Evolutionary conservation across 2,888 invertebrate species (phyloP).

Genomic region (Cephus runcator): DNA sequence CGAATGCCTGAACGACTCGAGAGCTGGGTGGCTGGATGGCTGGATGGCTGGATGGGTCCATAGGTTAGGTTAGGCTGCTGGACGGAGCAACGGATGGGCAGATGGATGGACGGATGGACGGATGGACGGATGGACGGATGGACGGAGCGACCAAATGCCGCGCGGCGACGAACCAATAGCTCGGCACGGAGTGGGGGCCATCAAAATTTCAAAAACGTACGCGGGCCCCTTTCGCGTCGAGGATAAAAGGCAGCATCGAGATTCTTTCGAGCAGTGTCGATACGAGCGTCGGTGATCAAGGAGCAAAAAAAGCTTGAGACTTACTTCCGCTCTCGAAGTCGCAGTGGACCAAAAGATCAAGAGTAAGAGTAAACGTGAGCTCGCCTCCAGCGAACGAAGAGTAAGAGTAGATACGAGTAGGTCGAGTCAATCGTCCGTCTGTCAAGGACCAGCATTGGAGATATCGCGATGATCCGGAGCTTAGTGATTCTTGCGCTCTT

Average conservation of each 20-base stretch:
- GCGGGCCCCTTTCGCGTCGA: constrained; percentile 65
- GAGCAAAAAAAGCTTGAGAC: constrained; percentile 28
- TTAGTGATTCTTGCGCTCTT: neutral
- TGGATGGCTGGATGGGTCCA: too few relatives aligned
- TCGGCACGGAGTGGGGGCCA: constrained; percentile 60
- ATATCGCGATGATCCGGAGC: neutral
- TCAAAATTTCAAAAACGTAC: constrained; percentile 67
- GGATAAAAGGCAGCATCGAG: constrained; percentile 66
- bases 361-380: too few relatives aligned
- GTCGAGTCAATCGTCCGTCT: neutral
- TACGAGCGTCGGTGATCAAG: constrained; percentile 62
- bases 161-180: constrained; percentile 41
- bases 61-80: too few relatives aligned
- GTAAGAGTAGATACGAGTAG: neutral
- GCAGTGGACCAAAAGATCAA: too few relatives aligned
- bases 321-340: too few relatives aligned
- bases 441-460: too few relatives aligned
- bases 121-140: constrained; percentile 21
- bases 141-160: constrained; percentile 33
- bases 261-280: constrained; percentile 65
- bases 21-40: constrained; percentile 27
- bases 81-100: too few relatives aligned
- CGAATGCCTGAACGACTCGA: constrained; percentile 30
- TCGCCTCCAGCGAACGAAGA: neutral
- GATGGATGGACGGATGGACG: constrained; percentile 17